phyloP scores from a whole-genome alignment of 1,140 invertebrate genomes.

The Zaprionus inermis region DNA sequence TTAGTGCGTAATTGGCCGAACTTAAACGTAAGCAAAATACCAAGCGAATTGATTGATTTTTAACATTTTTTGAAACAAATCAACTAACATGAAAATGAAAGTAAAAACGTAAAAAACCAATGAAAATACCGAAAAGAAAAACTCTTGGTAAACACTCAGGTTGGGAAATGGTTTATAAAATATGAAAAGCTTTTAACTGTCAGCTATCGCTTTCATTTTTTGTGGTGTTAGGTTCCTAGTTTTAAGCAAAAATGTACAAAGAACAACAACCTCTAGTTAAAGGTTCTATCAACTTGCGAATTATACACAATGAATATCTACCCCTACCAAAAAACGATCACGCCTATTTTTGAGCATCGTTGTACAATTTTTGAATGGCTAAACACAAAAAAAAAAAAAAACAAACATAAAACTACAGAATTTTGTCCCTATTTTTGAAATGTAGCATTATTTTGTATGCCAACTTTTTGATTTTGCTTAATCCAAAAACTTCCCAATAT shows the following conservation, averaged over 20 bases:
- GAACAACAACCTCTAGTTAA: conserved; percentile 21
- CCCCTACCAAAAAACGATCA: conserved; percentile 62
- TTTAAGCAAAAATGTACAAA: conserved; percentile 62
- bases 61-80: conserved; percentile 81
- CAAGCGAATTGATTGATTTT: conserved; percentile 80
- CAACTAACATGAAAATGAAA: conserved; percentile 54
- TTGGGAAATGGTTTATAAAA: conserved; percentile 18
- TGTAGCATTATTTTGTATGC: conserved; percentile 59
- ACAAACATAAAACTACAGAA: conserved; percentile 19
- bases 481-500: conserved; percentile 23
- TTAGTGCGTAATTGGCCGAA: conserved; percentile 75
- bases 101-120: conserved; percentile 17
- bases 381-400: conserved; percentile 1
- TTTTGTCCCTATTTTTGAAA: conserved; percentile 18
- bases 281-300: conserved; percentile 26
- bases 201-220: conserved; percentile 50
- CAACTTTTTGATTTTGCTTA: conserved; percentile 41
- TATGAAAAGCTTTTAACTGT: conserved; percentile 49
- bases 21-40: conserved; percentile 54
- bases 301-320: conserved; percentile 13
- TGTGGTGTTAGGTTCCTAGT: conserved; percentile 58
- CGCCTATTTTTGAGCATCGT: conserved; percentile 81
- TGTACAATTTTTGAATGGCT: conserved; percentile 66
- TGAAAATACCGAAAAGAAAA: conserved; percentile 6
- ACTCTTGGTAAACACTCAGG: conserved; percentile 20